Conservation (phyloP, 2,113 vertebrate species). For the Pseudorhombus dupliciocellatus region DNA sequence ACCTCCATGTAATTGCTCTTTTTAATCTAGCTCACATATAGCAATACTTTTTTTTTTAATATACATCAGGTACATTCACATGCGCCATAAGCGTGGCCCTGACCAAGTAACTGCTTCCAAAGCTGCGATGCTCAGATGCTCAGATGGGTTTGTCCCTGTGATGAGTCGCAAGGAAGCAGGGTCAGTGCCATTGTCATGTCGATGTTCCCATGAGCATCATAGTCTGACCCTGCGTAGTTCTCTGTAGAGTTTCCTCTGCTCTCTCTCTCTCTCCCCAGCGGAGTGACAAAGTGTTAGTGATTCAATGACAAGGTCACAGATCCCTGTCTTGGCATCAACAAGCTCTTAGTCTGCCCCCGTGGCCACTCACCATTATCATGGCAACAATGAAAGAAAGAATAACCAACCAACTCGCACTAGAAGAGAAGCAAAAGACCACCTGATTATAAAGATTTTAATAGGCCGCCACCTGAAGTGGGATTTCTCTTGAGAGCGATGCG, state of each 20-base stretch:
- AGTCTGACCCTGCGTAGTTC: conserved; percentile 54
- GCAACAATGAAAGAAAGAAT: conserved; percentile 67
- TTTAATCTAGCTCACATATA: conserved; percentile 52
- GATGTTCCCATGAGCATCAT: conserved; percentile 64
- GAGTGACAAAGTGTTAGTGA: conserved; percentile 76
- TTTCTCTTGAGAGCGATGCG: conserved; percentile 34
- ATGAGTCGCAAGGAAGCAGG: conserved; percentile 69
- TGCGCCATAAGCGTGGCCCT: background rate
- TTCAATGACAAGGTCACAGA: conserved; percentile 75
- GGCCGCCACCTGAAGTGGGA: conserved; percentile 56
- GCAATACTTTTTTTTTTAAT: conserved; percentile 6
- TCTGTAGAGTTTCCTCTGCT: conserved; percentile 35
- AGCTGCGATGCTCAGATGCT: background rate
- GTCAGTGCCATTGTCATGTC: conserved; percentile 72
- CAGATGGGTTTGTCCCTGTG: conserved; percentile 36
- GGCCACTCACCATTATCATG: conserved; percentile 61
- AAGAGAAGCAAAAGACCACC: conserved; percentile 4
- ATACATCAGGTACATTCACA: conserved; percentile 8
- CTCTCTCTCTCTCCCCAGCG: conserved; percentile 15
- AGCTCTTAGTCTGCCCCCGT: conserved; percentile 72
- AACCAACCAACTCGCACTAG: conserved; percentile 26
- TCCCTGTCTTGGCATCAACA: conserved; percentile 70
- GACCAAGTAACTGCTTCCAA: conserved; percentile 18
- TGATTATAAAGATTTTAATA: conserved; percentile 11
- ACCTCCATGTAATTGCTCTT: conserved; percentile 45